Base-by-base conservation (phyloP, 2,797 vertebrate genomes). In the Neomorphus geoffroyi region DNA sequence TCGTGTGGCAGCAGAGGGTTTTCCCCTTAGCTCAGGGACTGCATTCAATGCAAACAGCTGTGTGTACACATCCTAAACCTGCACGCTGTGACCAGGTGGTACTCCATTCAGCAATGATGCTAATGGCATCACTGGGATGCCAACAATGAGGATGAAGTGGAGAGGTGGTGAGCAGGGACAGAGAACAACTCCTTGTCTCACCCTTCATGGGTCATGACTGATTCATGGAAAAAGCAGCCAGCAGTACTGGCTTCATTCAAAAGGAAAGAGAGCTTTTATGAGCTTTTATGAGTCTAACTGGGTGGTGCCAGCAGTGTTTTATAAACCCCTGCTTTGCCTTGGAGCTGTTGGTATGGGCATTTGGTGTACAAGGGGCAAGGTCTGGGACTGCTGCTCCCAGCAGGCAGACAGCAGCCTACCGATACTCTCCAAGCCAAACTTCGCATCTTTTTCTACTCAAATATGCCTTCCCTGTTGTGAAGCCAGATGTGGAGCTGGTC, bases 161-260 rank as follows among this genome's bases (percentile, higher is more conserved):
- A 46, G 28, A 50, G 41, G 27, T 2, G 22, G 19, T 18, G 30
- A 62, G 28, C 10, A 14, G 17, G 27, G 56, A 57, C 23, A 80
- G 43, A 43, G 23, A 10, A n/a, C 48, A 30, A 23, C 37, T 67
- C n/a, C 33, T 53, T 12, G 2, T 78, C 41, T 53, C 0, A 0
- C 6, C 12, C 9, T 82, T 61, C 1, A 0, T 9, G 13, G 39
- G 7, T 23, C 50, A 30, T 2, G 0, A 6, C 11, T 43, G 33
- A 7, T 67, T 60, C 8, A 6, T 54, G 58, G 37, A 57, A 71
- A 71, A 48, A 26, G 15, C 14, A 1, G n/a, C 62, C 33, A 53
- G 54, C 32, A 79, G 41, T 3, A 0, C 50, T 64, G 79, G 13
- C 45, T 66, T 58, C 45, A 4, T 43, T 58, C 9, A 10, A n/a